Base-by-base conservation (phyloP, 2,888 invertebrate species). In the Holacanthella duospinosa region DNA sequence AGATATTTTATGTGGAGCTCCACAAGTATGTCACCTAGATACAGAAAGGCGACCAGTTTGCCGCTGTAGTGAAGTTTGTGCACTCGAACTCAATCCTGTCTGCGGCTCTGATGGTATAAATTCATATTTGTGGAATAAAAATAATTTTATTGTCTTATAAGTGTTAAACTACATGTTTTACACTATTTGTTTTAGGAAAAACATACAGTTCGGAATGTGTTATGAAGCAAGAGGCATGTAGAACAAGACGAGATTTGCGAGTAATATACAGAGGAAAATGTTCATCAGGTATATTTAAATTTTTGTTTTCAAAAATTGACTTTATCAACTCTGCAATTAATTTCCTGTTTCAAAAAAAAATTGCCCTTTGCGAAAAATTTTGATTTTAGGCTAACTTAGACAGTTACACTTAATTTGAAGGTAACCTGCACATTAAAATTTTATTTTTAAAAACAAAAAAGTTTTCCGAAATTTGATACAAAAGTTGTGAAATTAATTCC, bases 221-320 rank as follows among this genome's bases (percentile, higher is more conserved):
- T 64, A 80, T 92, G 69, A 81, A 86, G 62, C 83, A 86, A 74
- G 86, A 89, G 75, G 86, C 89, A 2, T 93, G 93, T 78, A 82
- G 86, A 61, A 82, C 85, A 26, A 73, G 87, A 73, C 85, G 86
- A 73, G 84, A 84, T 67, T 82, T 90, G 43, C 83, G 86, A 66
- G 87, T 89, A 68, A 85, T 89, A 70, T 89, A 89, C 79, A 81
- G 85, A 69, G 91, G 90, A 67, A 86, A 87, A 76, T 93, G 93
- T 78, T 85, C 85, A 74, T 85, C 88, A 76, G 89, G 88, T 88
- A 78, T 76, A n/a, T 6, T 55, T 6, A 9, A 55, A 6, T 24
- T 26, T 55, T 6, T 55, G 9, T 4, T 53, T 21, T 53, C 21
- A 6, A 12, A 24, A 21, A 9, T n/a, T 6, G 9, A 6, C 21